A percentile compares a stretch with the other conserved stretches of the same genome.
Evolutionary conservation across 2,113 vertebrate genomes (phyloP).

Genomic region (Junco hyemalis): DNA sequence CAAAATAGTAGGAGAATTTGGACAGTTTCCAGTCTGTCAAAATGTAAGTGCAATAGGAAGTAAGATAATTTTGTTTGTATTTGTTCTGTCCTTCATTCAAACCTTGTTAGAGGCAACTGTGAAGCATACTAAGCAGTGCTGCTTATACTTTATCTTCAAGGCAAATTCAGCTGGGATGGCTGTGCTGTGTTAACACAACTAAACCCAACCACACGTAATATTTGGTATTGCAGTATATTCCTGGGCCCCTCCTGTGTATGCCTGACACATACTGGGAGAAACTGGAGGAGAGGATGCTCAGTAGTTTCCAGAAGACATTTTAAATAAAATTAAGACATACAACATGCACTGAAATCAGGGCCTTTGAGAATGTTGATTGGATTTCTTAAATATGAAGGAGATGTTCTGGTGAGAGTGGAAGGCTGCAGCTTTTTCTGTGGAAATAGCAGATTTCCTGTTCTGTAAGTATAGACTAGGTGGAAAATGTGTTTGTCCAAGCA

Average conservation of each 20-base stretch:
- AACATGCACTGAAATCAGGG: not conserved
- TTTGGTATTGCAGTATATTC: not conserved
- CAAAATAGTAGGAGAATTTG: not conserved
- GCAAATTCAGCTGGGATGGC: not conserved
- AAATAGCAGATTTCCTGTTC: not conserved
- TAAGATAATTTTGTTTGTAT: slow-evolving; percentile 37
- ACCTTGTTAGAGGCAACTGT: not conserved
- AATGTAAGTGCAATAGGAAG: not conserved
- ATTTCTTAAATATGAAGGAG: not conserved
- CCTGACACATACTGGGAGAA: not conserved
- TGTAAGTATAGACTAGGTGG: not conserved
- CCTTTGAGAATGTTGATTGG: not conserved
- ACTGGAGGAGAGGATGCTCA: not conserved
- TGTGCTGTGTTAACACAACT: not conserved
- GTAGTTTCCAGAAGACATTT: not conserved
- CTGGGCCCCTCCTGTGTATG: rapidly evolving
- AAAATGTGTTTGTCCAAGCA: not conserved
- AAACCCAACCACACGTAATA: not conserved
- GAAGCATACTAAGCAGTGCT: not conserved
- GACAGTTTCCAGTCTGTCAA: not conserved
- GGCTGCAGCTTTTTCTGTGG: not conserved
- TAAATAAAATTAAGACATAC: not conserved
- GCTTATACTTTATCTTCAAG: not conserved
- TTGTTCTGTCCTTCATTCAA: slow-evolving; percentile 23
- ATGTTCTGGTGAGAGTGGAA: not conserved